Evolutionary conservation across 35 echinoderm and acorn worm species (phyloP), one percentile per base, ranked within the genome.

Genomic region (Heliocidaris erythrogramma): DNA sequence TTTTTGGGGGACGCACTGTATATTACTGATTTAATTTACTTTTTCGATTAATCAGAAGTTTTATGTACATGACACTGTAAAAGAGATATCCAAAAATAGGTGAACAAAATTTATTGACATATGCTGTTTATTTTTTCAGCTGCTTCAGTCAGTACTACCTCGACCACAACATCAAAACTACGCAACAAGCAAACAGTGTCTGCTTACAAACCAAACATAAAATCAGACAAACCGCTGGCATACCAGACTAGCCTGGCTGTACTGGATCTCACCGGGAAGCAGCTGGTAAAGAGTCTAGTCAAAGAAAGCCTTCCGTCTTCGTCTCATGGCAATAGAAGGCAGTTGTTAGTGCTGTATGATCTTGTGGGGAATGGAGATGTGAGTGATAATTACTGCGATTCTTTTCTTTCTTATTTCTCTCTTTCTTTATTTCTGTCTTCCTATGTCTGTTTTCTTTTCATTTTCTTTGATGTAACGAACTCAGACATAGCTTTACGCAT

Each of bases 361-460:
- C n/a, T 92, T 11, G 90, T 92, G 49, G 90, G 10, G 27, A 2
- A 47, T 56, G 90, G 90, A 92, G 90, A 92, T 56, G 90, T 92
- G 27, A 92, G 90, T 92, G 1, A 47, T 88, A 32, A 35, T 42
- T 69, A 69, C 16, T 21, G 14, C 21, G 60, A 69, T 69, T 42
- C 24, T 69, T 69, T 6, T 69, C 21, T 6, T 52, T 52, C 2
- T 52, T 52, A 52, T 52, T 52, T 17, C 17, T 18, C 2, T 27
- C 60, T 42, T 42, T 42, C 35, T 42, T 42, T 42, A 42, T 42
- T 42, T 42, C 35, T 42, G 35, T 42, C 35, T 42, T 42, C 3
- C 35, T 42, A 1, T 42, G 0, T 42, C 35, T 42, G 35, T 42
- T 42, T 42, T 42, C 35, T 42, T 42, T 42, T 42, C 3, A 3